These are phyloP conservation scores for Pteromalus puparum DNA, from an alignment of 1,140 invertebrate species.

Conservation along the genomic window DNA sequence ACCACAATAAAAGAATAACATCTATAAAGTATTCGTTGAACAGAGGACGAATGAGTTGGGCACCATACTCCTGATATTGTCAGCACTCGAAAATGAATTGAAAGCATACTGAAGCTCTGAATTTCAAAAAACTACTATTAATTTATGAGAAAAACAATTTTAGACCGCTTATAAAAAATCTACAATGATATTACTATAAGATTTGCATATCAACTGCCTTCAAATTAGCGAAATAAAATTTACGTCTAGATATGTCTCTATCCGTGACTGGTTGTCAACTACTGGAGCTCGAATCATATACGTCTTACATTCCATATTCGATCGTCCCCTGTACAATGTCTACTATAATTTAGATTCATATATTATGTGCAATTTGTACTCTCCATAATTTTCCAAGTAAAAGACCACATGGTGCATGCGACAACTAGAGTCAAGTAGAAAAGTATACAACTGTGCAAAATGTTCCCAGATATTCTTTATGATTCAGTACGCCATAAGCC, in stretches of 20 bases:
- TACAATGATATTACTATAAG: too few relatives aligned
- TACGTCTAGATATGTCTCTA: background rate
- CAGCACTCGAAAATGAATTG: conserved; percentile 19
- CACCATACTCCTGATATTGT: conserved; percentile 31
- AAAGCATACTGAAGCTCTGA: background rate
- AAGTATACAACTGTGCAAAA: background rate
- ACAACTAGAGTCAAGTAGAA: background rate
- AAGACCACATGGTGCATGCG: background rate
- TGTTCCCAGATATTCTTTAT: too few relatives aligned
- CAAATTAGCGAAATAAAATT: background rate
- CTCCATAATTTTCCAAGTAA: background rate
- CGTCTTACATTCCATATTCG: background rate
- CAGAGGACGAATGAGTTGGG: conserved; percentile 11
- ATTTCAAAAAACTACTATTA: background rate
- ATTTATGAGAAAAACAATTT: background rate
- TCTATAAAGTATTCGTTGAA: conserved; percentile 10
- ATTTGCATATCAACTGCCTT: background rate
- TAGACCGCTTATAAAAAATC: too few relatives aligned
- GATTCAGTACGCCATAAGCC: too few relatives aligned
- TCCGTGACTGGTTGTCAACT: background rate
- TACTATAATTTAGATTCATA: background rate
- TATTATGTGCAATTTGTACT: background rate
- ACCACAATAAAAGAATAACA: background rate
- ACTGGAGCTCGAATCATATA: background rate
- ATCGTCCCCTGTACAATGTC: background rate